Percentiles rank a stretch among this genome's conserved stretches.
phyloP scores from a whole-genome alignment of 2,888 invertebrate species.

The Serrognathus titanus region DNA sequence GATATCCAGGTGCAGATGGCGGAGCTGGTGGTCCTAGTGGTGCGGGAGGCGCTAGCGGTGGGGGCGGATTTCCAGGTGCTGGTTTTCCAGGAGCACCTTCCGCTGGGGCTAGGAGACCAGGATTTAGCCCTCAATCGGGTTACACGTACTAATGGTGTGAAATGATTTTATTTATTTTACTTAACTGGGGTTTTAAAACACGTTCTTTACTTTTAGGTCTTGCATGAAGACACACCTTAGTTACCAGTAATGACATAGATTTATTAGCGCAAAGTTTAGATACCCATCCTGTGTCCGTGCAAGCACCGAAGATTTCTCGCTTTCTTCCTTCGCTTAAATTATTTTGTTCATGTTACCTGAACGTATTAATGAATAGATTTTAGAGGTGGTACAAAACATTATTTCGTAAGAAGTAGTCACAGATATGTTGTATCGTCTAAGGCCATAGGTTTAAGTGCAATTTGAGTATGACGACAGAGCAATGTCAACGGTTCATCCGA shows the following conservation, averaged over 20 bases:
- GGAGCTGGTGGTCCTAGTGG: conserved; percentile 28
- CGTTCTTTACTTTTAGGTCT: too few species aligned
- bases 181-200: background rate
- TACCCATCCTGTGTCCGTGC: too few species aligned
- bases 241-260: too few species aligned
- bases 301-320: too few species aligned
- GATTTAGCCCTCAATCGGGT: conserved; percentile 49
- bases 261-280: too few species aligned
- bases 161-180: background rate
- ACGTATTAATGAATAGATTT: too few species aligned
- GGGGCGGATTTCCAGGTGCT: conserved; percentile 28
- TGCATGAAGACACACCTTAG: background rate
- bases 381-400: conserved; percentile 5
- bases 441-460: too few species aligned
- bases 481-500: conserved; percentile 21
- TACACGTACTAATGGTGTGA: conserved; percentile 47
- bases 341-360: too few species aligned
- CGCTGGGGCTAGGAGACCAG: conserved; percentile 44
- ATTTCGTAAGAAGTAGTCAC: background rate
- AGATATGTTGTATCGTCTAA: background rate
- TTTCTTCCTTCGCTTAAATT: too few species aligned
- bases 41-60: conserved; percentile 21
- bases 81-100: conserved; percentile 24
- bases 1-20: conserved; percentile 28
- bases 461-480: conserved; percentile 23